Conservation (phyloP, 2,797 vertebrate genomes). For the Australoheros facetus region DNA sequence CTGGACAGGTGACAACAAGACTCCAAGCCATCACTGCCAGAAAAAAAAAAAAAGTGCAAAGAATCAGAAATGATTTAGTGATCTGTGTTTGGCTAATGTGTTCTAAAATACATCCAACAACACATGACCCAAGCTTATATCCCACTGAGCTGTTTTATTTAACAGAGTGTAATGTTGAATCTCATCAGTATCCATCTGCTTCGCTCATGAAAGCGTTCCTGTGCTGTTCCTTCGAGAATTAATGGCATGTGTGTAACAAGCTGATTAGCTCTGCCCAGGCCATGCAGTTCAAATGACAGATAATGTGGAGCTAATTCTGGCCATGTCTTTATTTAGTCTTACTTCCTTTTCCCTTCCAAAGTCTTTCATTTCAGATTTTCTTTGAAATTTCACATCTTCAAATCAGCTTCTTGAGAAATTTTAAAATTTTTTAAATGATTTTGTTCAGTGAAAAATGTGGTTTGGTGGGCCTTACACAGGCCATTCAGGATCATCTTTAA, state of each 20-base stretch:
- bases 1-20: conserved; percentile 45
- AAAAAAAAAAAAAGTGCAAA: conserved; percentile 1
- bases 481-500: not conserved
- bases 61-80: conserved; percentile 13
- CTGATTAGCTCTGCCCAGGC: conserved; percentile 66
- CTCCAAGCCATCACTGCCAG: conserved; percentile 75
- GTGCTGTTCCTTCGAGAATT: conserved; percentile 42
- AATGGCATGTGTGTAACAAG: conserved; percentile 64
- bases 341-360: conserved; percentile 10
- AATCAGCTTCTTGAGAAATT: not conserved
- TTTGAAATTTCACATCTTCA: conserved; percentile 6
- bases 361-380: conserved; percentile 30
- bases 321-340: conserved; percentile 34
- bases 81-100: not conserved
- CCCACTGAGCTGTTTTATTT: conserved; percentile 18
- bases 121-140: conserved; percentile 24
- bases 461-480: not conserved
- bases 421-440: not conserved
- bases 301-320: conserved; percentile 62
- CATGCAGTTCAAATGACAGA: conserved; percentile 57
- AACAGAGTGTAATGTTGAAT: conserved; percentile 38
- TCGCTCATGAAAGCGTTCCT: conserved; percentile 19
- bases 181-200: conserved; percentile 55
- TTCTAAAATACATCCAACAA: not conserved
- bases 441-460: not conserved